Conservation (phyloP, 2,797 vertebrate species). For the Betta splendens region DNA sequence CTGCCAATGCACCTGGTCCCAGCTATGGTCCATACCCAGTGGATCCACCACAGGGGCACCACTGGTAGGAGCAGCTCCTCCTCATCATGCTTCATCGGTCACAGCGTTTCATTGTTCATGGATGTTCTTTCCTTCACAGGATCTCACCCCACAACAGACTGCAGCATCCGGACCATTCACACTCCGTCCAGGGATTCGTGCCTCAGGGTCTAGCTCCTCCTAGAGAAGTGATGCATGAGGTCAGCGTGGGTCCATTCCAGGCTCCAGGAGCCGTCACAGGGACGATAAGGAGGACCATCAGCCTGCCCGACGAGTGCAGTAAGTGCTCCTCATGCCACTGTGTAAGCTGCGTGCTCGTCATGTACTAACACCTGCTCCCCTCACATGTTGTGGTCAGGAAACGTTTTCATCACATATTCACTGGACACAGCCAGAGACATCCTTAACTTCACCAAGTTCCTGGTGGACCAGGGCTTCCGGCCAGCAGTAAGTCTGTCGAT, state of each 20-base stretch:
- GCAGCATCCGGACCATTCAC: neutral
- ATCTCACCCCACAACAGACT: neutral
- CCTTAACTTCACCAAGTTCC: conserved; percentile 86
- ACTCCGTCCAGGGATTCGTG: neutral
- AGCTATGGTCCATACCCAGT: neutral
- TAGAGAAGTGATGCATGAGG: conserved; percentile 65
- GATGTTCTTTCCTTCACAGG: conserved; percentile 23
- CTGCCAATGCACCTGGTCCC: conserved; percentile 5
- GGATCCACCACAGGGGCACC: conserved; percentile 8
- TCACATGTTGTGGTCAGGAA: conserved; percentile 78
- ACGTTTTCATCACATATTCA: conserved; percentile 95
- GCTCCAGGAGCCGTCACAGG: conserved; percentile 52
- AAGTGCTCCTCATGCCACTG: conserved; percentile 62
- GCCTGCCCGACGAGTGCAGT: conserved; percentile 90
- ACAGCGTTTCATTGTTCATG: conserved; percentile 5
- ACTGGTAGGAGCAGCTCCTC: conserved; percentile 29
- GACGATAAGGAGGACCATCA: conserved; percentile 87
- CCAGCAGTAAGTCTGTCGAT: conserved; percentile 84
- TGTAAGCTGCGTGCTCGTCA: neutral
- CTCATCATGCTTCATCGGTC: neutral
- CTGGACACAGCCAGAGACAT: conserved; percentile 88
- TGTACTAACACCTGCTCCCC: neutral
- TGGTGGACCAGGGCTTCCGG: conserved; percentile 90
- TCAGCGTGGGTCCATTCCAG: conserved; percentile 36
- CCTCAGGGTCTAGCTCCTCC: conserved; percentile 5